Conservation (phyloP, 2,888 invertebrate genomes). For the Pasiphila rectangulata region DNA sequence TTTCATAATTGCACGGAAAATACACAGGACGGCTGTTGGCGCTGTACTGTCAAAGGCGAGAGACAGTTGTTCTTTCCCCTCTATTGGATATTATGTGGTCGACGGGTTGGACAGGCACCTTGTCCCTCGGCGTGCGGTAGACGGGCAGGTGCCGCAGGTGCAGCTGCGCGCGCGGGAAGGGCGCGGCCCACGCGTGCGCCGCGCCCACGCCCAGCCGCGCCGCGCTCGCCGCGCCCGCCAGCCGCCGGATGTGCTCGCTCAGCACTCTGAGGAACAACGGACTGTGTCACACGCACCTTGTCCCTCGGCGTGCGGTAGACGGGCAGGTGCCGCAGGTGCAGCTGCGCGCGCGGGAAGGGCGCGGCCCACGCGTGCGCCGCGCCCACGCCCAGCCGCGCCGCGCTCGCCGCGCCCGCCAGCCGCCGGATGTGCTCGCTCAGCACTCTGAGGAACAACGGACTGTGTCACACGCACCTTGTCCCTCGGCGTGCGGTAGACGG, state of each 20-base stretch:
- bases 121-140: slow-evolving; percentile 92
- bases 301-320: slow-evolving; percentile 95
- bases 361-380: slow-evolving; percentile 88
- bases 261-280: no score
- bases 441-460: background rate
- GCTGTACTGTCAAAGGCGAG: no score
- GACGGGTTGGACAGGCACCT: slow-evolving; percentile 37
- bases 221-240: slow-evolving; percentile 6
- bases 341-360: slow-evolving; percentile 97
- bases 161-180: slow-evolving; percentile 97
- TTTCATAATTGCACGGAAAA: no score
- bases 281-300: slow-evolving; percentile 36
- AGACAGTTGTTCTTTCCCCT: no score
- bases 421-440: no score
- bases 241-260: no score
- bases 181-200: slow-evolving; percentile 90
- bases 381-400: slow-evolving; percentile 90
- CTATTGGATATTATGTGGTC: no score
- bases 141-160: slow-evolving; percentile 93
- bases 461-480: slow-evolving; percentile 70
- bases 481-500: slow-evolving; percentile 93
- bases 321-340: slow-evolving; percentile 91
- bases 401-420: no score
- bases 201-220: slow-evolving; percentile 86
- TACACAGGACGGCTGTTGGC: no score